Base-by-base conservation (phyloP, 2,888 invertebrate species). In the Chydorus sphaericus region DNA sequence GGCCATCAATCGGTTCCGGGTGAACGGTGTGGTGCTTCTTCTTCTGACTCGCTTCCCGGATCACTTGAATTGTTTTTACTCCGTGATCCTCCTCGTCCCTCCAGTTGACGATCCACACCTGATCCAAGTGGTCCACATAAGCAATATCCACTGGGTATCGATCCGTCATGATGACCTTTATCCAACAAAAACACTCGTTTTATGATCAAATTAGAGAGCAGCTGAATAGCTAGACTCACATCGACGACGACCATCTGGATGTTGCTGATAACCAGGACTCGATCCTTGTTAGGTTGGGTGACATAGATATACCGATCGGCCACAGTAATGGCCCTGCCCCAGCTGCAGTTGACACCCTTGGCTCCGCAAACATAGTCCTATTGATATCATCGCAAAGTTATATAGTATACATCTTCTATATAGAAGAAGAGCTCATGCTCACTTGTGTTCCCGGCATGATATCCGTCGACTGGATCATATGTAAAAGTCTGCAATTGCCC, bases 61-160 rank as follows among this genome's bases (percentile, higher is more conserved):
- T 82, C n/a, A 84, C 69, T 65, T 81, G 78, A 51, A 82, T 76
- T 3, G 82, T 82, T 68, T 81, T 81, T 56, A 77, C 73, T 3
- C 80, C 79, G 48, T 74, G 72, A 62, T 78, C 74, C 60, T 73
- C 73, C 44, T 73, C 69, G 50, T 55, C 73, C 73, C 80, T 73
- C 81, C 82, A 83, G 66, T 82, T 82, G 55, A 83, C 68, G 18
- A 83, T 75, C 84, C 83, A 84, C 2, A 84, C 79, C 68, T 84
- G 83, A 67, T 84, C 83, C 61, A 83, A 68, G 63, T 81, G 78
- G 14, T 78, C 75, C 2, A 84, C 78, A 67, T 84, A 83, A 65
- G 78, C 75, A 48, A 85, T 68, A 60, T 81, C 78, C 23, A 82
- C 81, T 1, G 84, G 84, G 63, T 75, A 78, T 65, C 80, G 79